phyloP scores from a whole-genome alignment of 2,113 vertebrate species.

The Ibidorhyncha struthersii region DNA sequence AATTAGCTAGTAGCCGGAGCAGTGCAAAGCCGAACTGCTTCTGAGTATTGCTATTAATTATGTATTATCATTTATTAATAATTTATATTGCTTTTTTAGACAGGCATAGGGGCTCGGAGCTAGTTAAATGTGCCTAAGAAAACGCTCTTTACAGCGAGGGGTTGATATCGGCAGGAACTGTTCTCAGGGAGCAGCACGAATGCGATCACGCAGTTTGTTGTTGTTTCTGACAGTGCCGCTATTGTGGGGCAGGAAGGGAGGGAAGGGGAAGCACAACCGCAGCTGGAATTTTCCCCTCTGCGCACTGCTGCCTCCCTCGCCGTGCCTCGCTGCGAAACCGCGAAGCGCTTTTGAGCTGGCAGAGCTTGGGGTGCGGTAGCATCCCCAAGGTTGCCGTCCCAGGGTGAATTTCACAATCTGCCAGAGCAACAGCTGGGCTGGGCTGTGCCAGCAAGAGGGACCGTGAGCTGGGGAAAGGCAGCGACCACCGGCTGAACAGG shows the following conservation, averaged over 20 bases:
- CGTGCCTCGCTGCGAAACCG: not conserved
- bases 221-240: not conserved
- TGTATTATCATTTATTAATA: slow-evolving; percentile 18
- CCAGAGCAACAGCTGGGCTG: not conserved
- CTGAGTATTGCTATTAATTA: slow-evolving; percentile 1
- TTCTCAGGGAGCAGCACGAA: not conserved
- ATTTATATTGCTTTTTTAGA: slow-evolving; percentile 10
- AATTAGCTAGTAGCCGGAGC: not conserved
- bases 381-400: not conserved
- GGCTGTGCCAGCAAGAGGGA: not conserved
- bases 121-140: not conserved
- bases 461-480: not conserved
- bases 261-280: not conserved
- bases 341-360: not conserved
- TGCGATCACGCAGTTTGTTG: not conserved
- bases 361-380: not conserved
- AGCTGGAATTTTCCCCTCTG: slow-evolving; percentile 6
- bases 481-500: not conserved
- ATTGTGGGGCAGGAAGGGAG: not conserved
- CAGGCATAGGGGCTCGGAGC: not conserved
- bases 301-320: not conserved
- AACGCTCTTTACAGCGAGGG: not conserved
- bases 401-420: not conserved
- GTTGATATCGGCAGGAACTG: not conserved
- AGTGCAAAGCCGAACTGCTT: not conserved